Base-by-base conservation (phyloP, 2,888 invertebrate genomes). In the Tenthredo notha region DNA sequence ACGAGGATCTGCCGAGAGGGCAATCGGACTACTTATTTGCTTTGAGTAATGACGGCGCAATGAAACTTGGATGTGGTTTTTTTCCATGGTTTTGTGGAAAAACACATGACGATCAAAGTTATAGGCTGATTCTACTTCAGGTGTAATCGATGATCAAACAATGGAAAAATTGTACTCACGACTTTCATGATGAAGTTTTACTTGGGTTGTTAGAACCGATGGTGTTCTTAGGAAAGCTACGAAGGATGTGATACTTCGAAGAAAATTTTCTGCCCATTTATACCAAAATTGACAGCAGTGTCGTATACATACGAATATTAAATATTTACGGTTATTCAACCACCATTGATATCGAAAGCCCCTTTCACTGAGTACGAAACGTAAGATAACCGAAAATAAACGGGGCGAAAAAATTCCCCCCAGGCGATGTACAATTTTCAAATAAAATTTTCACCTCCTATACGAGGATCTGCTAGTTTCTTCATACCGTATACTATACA, bases 101-200 rank as follows among this genome's bases (percentile, higher is more conserved):
- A 37, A 54, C 18, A 54, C 1, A n/a, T n/a, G 10, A n/a, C n/a
- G 54, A n/a, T 18, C 33, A n/a, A 25, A 25, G 18, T n/a, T 15
- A 7, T 15, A 7, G n/a, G 18, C n/a, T 7, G 54, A 10, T 7
- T 54, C 6, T 54, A n/a, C 15, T 33, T 6, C 6, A 18, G 1
- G 12, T 15, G 2, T 33, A 67, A 67, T 33, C 1, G 67, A 29
- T 29, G 6, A 18, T 1, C 15, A 67, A 67, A 33, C 18, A 10
- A 33, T 21, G 33, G 25, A 33, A 67, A 5, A 67, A 18, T 37
- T 18, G 10, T 70, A 83, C 83, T 83, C 18, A 83, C 83, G 29
- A 83, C 40, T 83, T 83, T 83, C 83, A 83, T 83, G 83, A 50
- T 83, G 83, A 83, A 33, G 43, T 65, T 47, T 47, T 43, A 21